Base-by-base conservation (phyloP, 2,888 invertebrate genomes). In the Euclidia mi region DNA sequence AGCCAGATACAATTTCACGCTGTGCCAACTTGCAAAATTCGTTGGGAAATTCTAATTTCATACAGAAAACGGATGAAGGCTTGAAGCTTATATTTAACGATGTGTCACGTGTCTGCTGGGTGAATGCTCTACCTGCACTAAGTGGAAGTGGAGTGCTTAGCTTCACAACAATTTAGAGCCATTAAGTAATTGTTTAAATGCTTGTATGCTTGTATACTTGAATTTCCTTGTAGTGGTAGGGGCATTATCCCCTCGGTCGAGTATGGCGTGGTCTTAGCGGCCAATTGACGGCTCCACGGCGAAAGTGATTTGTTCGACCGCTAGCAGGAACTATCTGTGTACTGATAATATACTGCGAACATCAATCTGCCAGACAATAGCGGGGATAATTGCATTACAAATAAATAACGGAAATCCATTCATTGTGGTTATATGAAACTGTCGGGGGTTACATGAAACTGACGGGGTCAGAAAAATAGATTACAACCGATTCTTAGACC, bases 1-100 rank as follows among this genome's bases (percentile, higher is more conserved):
- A 86, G 88, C 87, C 83, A 87, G 92, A 89, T 87, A 92, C 91
- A 93, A 94, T 94, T 93, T 93, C 93, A 93, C 92, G 93, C 87
- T 85, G 88, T 85, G 91, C 90, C 88, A 91, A 90, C 89, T 92
- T 90, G 90, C 89, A 84, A 87, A 92, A 90, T 89, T 88, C 83
- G 86, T 89, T 87, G 88, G 79, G 84, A 84, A 87, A 87, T 90
- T 90, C 87, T 88, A 90, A 91, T 91, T 92, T 90, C 86, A 89
- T 87, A 87, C 81, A 82, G 85, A 87, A 87, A 86, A 83, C 75
- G 78, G 80, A 72, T 81, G 77, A 76, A 74, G 69, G 72, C 61
- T 70, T 71, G 71, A 56, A 67, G 71, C 14, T 81, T 77, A 75
- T 77, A 71, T 81, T 81, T 78, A 81, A 79, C 69, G 72, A 65